These are phyloP conservation scores for Poeciliopsis presidionis DNA, from an alignment of 2,797 vertebrate species.

Conservation along the genomic window DNA sequence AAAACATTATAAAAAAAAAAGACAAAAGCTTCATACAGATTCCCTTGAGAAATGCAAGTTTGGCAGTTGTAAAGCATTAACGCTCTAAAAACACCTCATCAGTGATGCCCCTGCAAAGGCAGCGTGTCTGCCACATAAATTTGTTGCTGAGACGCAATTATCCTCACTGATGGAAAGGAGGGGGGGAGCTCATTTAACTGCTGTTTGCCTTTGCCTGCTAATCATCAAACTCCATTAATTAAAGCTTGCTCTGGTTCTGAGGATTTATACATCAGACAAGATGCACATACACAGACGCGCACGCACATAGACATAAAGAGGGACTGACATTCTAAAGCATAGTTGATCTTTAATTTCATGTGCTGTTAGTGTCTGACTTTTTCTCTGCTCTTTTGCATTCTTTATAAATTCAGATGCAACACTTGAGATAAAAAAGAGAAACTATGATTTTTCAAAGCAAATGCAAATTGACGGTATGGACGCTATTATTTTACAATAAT, in stretches of 20 bases:
- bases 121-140: constrained; percentile 59
- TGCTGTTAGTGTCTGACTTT: constrained; percentile 25
- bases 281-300: not conserved
- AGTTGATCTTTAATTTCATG: constrained; percentile 47
- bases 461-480: constrained; percentile 18
- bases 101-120: constrained; percentile 22
- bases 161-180: constrained; percentile 51
- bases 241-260: constrained; percentile 62
- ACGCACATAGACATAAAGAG: not conserved
- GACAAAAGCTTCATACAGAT: constrained; percentile 3
- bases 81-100: constrained; percentile 20
- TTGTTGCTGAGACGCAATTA: constrained; percentile 72
- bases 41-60: constrained; percentile 44
- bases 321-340: constrained; percentile 26
- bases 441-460: constrained; percentile 15
- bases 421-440: constrained; percentile 5
- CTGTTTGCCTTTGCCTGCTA: constrained; percentile 72
- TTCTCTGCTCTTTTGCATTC: constrained; percentile 1
- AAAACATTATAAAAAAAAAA: not conserved
- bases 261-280: constrained; percentile 52
- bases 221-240: constrained; percentile 75
- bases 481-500: not conserved
- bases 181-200: constrained; percentile 58
- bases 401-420: constrained; percentile 28
- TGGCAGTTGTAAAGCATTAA: constrained; percentile 38